These are phyloP conservation scores for Tetrapedia diversipes DNA, from an alignment of 2,888 invertebrate species.

Conservation along the genomic window DNA sequence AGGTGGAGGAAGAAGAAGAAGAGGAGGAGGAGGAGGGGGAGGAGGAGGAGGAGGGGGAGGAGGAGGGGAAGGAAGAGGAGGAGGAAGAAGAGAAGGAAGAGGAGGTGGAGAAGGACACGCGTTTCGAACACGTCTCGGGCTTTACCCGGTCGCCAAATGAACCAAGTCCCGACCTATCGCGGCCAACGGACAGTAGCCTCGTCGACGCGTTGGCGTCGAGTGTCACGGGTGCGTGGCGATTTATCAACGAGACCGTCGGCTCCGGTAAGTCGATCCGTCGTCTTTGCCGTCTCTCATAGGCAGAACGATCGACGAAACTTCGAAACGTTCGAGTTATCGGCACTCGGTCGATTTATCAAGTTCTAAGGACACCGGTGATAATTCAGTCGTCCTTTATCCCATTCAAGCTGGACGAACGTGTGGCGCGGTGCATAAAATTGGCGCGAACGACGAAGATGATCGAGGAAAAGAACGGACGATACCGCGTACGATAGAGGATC, in stretches of 20 bases:
- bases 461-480: background rate
- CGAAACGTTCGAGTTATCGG: no score
- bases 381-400: no score
- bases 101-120: background rate
- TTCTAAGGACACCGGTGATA: no score
- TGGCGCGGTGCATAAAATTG: background rate
- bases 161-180: slow-evolving; percentile 40
- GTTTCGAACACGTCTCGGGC: slow-evolving; percentile 21
- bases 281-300: background rate
- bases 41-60: background rate
- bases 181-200: slow-evolving; percentile 51
- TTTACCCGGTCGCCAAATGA: slow-evolving; percentile 49
- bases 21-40: background rate
- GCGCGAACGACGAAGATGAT: background rate
- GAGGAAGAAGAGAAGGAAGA: background rate
- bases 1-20: background rate
- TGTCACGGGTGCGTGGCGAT: slow-evolving; percentile 16
- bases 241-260: slow-evolving; percentile 5
- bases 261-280: slow-evolving; percentile 29
- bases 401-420: no score
- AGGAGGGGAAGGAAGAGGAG: background rate
- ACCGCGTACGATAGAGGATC: slow-evolving; percentile 24
- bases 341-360: no score
- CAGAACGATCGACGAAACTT: no score
- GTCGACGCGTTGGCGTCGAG: slow-evolving; percentile 46